These are phyloP conservation scores for Orius insidiosus DNA, from an alignment of 1,140 invertebrate genomes.

Conservation along the genomic window DNA sequence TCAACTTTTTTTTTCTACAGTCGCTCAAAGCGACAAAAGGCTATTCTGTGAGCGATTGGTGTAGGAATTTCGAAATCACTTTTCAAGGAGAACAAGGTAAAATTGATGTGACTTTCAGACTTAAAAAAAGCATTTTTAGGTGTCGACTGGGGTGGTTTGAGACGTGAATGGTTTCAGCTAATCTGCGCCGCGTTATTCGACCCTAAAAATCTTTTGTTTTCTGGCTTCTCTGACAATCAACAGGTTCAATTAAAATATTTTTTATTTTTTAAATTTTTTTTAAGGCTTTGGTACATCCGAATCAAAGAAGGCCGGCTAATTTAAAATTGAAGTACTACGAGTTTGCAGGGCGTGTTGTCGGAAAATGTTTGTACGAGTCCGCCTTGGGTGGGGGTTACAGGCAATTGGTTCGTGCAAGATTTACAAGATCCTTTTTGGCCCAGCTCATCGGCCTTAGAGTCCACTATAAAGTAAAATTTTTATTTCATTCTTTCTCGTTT, in stretches of 20 bases:
- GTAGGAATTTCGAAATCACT: conserved; percentile 77
- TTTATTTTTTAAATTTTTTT: conserved; percentile 7
- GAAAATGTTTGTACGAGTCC: conserved; percentile 83
- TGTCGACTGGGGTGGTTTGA: conserved; percentile 82
- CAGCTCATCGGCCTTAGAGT: conserved; percentile 84
- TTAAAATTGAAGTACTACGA: conserved; percentile 80
- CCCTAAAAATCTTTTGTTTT: conserved; percentile 62
- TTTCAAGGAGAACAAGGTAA: conserved; percentile 81
- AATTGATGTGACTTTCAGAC: not conserved
- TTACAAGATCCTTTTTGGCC: conserved; percentile 83
- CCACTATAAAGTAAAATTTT: conserved; percentile 56
- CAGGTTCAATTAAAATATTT: conserved; percentile 26
- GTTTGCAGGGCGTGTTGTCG: conserved; percentile 86
- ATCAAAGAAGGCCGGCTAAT: conserved; percentile 50
- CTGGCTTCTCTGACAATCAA: conserved; percentile 66
- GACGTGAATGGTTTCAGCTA: conserved; percentile 86
- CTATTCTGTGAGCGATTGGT: conserved; percentile 72
- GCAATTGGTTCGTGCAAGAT: conserved; percentile 74
- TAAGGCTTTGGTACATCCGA: conserved; percentile 76
- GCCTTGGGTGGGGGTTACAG: conserved; percentile 72
- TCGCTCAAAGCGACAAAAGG: conserved; percentile 68
- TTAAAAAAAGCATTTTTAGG: conserved; percentile 34
- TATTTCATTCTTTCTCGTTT: not conserved
- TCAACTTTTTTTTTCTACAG: conserved; percentile 27
- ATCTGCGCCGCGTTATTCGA: conserved; percentile 77